These are phyloP conservation scores for Zelostemma sp. DNA, from an alignment of 1,140 invertebrate species.

Conservation along the genomic window DNA sequence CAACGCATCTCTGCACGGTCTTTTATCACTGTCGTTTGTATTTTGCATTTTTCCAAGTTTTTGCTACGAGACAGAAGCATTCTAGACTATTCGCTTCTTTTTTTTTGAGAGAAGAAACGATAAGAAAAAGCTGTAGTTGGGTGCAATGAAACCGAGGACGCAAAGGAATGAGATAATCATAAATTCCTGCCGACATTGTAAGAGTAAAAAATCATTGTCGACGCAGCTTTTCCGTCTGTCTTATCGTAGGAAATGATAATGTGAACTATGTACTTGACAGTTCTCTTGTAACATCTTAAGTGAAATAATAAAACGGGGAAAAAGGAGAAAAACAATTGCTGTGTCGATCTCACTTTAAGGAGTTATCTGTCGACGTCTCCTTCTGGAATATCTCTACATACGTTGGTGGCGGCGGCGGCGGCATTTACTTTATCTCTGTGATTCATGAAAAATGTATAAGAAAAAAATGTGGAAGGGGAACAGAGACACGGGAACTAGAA, in stretches of 20 bases:
- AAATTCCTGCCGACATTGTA: too few relatives aligned
- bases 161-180: too few relatives aligned
- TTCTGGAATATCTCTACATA: conserved; percentile 35
- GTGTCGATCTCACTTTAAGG: conserved; percentile 45
- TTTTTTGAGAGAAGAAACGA: too few relatives aligned
- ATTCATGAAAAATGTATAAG: conserved; percentile 39
- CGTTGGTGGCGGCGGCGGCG: conserved; percentile 22
- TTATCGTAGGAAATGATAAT: conserved; percentile 7
- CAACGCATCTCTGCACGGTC: too few relatives aligned
- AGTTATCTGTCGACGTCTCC: conserved; percentile 28
- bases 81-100: too few relatives aligned
- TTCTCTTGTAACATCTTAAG: conserved; percentile 36
- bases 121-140: too few relatives aligned
- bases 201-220: too few relatives aligned
- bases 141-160: too few relatives aligned
- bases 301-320: conserved; percentile 33
- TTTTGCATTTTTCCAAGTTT: too few relatives aligned
- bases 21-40: too few relatives aligned
- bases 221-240: too few relatives aligned
- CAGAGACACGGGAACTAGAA: conserved; percentile 1
- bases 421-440: conserved; percentile 31
- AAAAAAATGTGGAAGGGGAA: conserved; percentile 13
- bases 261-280: conserved; percentile 19
- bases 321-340: conserved; percentile 22
- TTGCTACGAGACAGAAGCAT: too few relatives aligned